These are phyloP conservation scores for Macrotrachela quadricornifera DNA, from an alignment of 1,140 invertebrate genomes.

Conservation along the genomic window DNA sequence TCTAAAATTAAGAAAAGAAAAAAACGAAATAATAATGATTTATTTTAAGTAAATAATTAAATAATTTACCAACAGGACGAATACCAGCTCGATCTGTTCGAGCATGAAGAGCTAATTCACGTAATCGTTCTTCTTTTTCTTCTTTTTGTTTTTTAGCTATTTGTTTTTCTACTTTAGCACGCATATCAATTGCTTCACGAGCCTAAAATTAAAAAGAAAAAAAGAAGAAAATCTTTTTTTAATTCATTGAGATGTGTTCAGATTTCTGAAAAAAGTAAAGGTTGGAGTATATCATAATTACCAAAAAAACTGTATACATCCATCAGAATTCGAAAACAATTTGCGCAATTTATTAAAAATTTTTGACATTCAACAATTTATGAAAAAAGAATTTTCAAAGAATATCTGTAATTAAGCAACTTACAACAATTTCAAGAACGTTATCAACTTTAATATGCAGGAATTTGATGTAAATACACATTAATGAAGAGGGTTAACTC, in stretches of 20 bases:
- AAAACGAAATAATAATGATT: neutral
- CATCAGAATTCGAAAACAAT: no score
- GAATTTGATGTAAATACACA: no score
- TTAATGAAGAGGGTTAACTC: no score
- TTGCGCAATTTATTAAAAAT: no score
- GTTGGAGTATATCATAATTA: no score
- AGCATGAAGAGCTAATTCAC: constrained; percentile 76
- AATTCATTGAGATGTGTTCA: neutral
- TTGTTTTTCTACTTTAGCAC: constrained; percentile 83
- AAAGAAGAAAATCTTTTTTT: neutral
- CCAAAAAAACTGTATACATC: no score
- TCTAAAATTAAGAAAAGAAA: neutral
- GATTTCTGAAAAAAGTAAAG: no score
- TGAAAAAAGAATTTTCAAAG: no score
- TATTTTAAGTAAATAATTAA: neutral
- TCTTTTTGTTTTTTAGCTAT: constrained; percentile 93
- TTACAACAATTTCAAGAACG: no score
- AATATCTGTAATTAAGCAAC: no score
- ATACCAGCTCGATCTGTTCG: constrained; percentile 75
- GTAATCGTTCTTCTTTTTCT: constrained; percentile 81
- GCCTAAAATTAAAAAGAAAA: constrained; percentile 32
- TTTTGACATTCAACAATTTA: no score
- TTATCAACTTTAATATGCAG: no score
- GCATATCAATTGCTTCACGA: constrained; percentile 78
- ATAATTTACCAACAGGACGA: neutral